A percentile compares a stretch with the other conserved stretches of the same genome.
Evolutionary conservation across 2,797 vertebrate species (phyloP).

Genomic region (Myripristis murdjan): DNA sequence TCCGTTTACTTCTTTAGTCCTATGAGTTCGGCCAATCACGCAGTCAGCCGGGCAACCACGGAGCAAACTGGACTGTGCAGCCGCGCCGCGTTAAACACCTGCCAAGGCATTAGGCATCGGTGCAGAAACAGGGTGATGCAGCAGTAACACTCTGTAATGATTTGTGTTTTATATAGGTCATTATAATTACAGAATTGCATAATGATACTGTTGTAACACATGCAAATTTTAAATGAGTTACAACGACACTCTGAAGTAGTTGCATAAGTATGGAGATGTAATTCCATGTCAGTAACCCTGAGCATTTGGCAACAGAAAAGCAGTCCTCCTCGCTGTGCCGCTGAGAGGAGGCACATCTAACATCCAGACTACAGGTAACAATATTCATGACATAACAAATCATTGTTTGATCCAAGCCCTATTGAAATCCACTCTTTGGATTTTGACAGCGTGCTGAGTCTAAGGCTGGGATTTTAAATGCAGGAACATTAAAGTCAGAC

Average conservation of each 20-base stretch:
- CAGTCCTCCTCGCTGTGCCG: not conserved
- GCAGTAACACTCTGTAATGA: no score
- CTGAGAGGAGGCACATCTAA: not conserved
- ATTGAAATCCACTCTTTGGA: not conserved
- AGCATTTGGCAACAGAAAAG: no score
- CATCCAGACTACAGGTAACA: not conserved
- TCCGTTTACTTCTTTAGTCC: slow-evolving; percentile 2
- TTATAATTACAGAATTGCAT: no score
- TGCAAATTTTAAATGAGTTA: no score
- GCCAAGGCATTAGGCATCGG: no score
- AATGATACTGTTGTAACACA: no score
- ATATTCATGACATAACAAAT: not conserved
- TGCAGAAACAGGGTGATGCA: no score
- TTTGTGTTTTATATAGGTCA: no score
- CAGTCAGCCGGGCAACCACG: not conserved
- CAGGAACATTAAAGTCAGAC: slow-evolving; percentile 37
- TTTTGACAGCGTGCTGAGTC: not conserved
- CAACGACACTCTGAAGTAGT: not conserved
- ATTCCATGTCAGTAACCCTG: no score
- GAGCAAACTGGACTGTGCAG: not conserved
- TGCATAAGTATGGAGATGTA: not conserved
- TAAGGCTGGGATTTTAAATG: slow-evolving; percentile 11
- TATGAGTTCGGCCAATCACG: not conserved
- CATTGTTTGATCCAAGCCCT: slow-evolving; percentile 30
- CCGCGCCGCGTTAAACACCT: no score